Percentiles rank a stretch among this genome's conserved stretches.
These are phyloP conservation scores for Bombyx mori DNA, from an alignment of 1,140 invertebrate genomes.

Conservation along the genomic window DNA sequence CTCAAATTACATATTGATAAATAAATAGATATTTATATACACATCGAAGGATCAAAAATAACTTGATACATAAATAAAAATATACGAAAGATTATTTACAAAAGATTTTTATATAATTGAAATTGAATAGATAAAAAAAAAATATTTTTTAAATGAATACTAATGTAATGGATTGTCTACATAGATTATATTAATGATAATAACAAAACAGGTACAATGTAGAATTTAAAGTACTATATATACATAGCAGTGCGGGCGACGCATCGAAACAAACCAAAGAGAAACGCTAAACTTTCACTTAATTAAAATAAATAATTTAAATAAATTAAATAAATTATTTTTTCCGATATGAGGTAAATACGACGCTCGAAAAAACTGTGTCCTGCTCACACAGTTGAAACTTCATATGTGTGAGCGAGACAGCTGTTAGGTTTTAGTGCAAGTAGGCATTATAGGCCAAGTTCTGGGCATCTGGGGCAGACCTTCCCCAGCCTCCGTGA, in stretches of 20 bases:
- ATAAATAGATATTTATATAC: constrained; percentile 9
- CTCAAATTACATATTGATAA: constrained; percentile 11
- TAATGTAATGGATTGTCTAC: constrained; percentile 58
- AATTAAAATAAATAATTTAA: constrained; percentile 50
- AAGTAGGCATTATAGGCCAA: constrained; percentile 60
- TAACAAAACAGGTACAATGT: constrained; percentile 55
- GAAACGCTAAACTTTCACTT: constrained; percentile 34
- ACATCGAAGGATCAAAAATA: constrained; percentile 1
- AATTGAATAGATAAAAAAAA: constrained; percentile 49
- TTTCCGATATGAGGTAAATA: constrained; percentile 52
- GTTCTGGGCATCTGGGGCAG: constrained; percentile 52
- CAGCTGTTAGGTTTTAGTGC: constrained; percentile 50
- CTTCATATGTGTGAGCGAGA: no score
- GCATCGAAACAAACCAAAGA: constrained; percentile 22
- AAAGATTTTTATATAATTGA: constrained; percentile 19
- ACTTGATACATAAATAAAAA: constrained; percentile 12
- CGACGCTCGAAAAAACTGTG: constrained; percentile 20
- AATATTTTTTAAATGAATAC: constrained; percentile 45
- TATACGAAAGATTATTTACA: constrained; percentile 2
- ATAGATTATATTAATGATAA: constrained; percentile 38
- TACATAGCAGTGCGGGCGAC: constrained; percentile 19
- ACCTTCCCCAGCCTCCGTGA: constrained; percentile 58
- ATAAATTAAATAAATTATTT: constrained; percentile 66
- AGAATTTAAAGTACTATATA: constrained; percentile 15
- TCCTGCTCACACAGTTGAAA: no score